Evolutionary conservation across 2,888 invertebrate genomes (phyloP).

Genomic region (Hirtodrosophila alboralis): DNA sequence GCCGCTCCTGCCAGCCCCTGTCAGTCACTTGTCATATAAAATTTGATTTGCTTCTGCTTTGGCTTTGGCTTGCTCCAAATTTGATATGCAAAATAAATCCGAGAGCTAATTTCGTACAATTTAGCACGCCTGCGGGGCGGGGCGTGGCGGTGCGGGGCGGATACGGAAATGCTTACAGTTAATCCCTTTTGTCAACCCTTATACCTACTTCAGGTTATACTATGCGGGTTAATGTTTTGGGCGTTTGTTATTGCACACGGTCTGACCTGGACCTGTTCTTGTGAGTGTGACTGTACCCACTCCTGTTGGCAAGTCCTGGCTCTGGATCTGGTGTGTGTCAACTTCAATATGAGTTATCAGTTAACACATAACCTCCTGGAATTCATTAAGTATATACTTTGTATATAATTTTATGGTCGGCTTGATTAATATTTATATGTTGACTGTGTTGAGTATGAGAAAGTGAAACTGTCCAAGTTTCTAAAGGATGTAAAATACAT

Average conservation of each 20-base stretch:
- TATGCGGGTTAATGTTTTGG: slow-evolving; percentile 23
- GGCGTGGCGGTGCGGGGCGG: slow-evolving; percentile 46
- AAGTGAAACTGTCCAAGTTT: too few species aligned
- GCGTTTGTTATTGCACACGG: slow-evolving; percentile 36
- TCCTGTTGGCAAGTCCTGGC: background rate
- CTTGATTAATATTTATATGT: slow-evolving; percentile 23
- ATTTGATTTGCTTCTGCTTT: slow-evolving; percentile 37
- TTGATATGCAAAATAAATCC: slow-evolving; percentile 69
- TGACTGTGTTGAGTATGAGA: background rate
- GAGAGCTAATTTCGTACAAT: slow-evolving; percentile 62
- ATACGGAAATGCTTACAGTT: slow-evolving; percentile 44
- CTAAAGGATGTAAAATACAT: too few species aligned
- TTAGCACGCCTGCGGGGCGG: slow-evolving; percentile 55
- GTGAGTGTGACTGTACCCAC: background rate
- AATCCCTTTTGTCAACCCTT: slow-evolving; percentile 1
- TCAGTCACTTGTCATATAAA: slow-evolving; percentile 32
- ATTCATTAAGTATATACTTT: slow-evolving; percentile 22
- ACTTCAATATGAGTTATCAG: slow-evolving; percentile 17
- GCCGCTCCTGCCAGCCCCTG: background rate
- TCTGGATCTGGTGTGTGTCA: background rate
- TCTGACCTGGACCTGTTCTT: slow-evolving; percentile 17
- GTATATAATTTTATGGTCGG: slow-evolving; percentile 20
- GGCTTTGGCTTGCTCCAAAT: slow-evolving; percentile 24
- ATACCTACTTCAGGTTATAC: slow-evolving; percentile 1
- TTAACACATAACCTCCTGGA: slow-evolving; percentile 11